These are phyloP conservation scores for Notodonta ziczac DNA, from an alignment of 2,888 invertebrate species.

Conservation along the genomic window DNA sequence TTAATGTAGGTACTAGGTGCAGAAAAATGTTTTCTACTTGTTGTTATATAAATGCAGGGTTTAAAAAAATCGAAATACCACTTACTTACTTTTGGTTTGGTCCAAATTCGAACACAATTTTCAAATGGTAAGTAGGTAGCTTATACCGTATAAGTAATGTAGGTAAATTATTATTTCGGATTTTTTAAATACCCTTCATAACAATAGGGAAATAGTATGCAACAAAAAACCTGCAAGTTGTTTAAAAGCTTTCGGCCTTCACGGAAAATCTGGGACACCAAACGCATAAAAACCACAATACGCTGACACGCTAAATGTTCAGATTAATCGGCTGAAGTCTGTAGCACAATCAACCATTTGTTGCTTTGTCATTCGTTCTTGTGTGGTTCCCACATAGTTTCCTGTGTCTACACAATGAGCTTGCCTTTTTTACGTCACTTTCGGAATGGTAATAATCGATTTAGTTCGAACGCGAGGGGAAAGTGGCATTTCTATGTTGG, in stretches of 20 bases:
- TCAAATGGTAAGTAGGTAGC: too few species aligned
- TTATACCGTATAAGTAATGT: too few species aligned
- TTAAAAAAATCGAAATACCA: too few species aligned
- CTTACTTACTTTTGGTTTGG: too few species aligned
- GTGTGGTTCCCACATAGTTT: slow-evolving; percentile 61
- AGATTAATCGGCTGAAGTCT: slow-evolving; percentile 32
- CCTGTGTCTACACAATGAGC: slow-evolving; percentile 48
- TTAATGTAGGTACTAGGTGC: too few species aligned
- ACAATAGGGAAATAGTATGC: too few species aligned
- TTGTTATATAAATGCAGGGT: too few species aligned
- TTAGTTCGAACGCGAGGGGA: slow-evolving; percentile 50
- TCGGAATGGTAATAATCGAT: slow-evolving; percentile 54
- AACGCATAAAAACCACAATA: slow-evolving; percentile 16
- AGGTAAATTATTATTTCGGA: too few species aligned
- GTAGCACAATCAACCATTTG: slow-evolving; percentile 44
- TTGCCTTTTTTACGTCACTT: slow-evolving; percentile 63
- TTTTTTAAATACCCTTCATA: too few species aligned
- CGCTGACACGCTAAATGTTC: slow-evolving; percentile 23
- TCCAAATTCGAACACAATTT: too few species aligned
- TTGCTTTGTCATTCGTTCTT: slow-evolving; percentile 38
- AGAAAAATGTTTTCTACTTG: too few species aligned
- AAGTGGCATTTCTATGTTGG: slow-evolving; percentile 40
- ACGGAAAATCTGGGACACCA: slow-evolving; percentile 7
- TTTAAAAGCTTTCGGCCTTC: background rate
- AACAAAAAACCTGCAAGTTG: background rate